Evolutionary conservation across 2,113 vertebrate species (phyloP), one percentile per base, ranked within the genome.

Genomic region (Uropsilus gracilis): DNA sequence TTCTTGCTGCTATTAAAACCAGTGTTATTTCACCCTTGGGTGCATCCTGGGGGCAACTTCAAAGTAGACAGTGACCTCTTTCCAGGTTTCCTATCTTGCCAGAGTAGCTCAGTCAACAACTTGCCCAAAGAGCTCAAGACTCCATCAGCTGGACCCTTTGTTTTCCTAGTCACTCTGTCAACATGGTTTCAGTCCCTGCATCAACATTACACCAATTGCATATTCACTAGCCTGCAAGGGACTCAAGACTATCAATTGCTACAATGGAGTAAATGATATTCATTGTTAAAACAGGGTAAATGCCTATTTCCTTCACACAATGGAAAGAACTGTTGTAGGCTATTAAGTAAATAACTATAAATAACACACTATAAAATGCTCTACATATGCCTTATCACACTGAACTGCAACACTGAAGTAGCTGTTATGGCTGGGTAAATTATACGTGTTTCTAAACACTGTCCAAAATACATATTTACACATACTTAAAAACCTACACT

Each of bases 381-480:
- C 96, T 96, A 96, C 89, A 95, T 94, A 86, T 44, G 64, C 91
- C 78, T 97, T 96, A 97, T 97, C 66, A 1, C 89, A 92, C 96
- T 89, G 80, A 97, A 77, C 81, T 94, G 14, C 88, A 86, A 26
- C 90, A 78, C 95, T 92, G 96, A 97, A 97, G 97, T 96, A 91
- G 93, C 95, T 97, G 94, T 95, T 90, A 91, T 96, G 90, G 94
- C 96, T 94, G 96, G 85, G 89, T 97, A 97, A 97, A 97, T 92
- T 95, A 96, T 97, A 83, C 48, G 11, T 97, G 96, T 96, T 97
- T 98, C 98, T 97, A 97, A 97, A 94, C 95, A 96, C 96, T 97
- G 97, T 97, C 97, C 97, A 98, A 98, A 96, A 97, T 95, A 92
- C 69, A 93, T 98, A 97, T 97, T 98, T 98, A 94, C 96, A 97